Evolutionary conservation across 2,797 vertebrate species (phyloP), one percentile per base, ranked within the genome.

Genomic region (Cirrhinus mrigala): DNA sequence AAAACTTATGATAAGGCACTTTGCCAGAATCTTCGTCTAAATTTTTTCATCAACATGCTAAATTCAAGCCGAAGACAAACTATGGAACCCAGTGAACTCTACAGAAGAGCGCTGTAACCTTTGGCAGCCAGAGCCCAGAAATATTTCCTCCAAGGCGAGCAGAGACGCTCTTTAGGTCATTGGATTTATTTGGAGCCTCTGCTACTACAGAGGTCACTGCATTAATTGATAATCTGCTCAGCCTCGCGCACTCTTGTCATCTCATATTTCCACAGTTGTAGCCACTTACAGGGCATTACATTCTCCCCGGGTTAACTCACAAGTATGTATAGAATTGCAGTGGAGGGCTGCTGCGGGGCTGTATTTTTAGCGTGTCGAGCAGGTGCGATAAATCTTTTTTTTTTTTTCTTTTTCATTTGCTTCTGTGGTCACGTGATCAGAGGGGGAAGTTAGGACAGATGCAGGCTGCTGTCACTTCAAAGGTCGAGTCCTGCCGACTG

Each of bases 371-470:
- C 71, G 79, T 66, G 52, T 79, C 14, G 74, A 89, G 88, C 87
- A 90, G 91, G 89, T 91, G 89, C 88, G 40, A 88, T 90, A 89
- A 87, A 90, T 90, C 88, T 89, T 89, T 88, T 79, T 81, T 14
- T 81, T 14, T 81, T 27, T 78, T 9, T 14, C 4, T 64, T 62
- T 54, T 60, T 4, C 11, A 84, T 84, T 81, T 68, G 9, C 50
- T 68, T 66, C 29, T 37, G 27, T 44, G 76, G 64, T 83, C 66
- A 78, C 66, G 60, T 46, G 52, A 89, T 52, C n/a, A 27, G 52
- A 82, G 79, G 78, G 79, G 78, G 76, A 83, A 83, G 76, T 88
- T 52, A 73, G 84, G 82, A 85, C 83, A 87, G 60, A 88, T 84
- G 82, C 52, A 80, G 60, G 66, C 44, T 88, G 33, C 84, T 76